Evolutionary conservation across 2,888 invertebrate genomes (phyloP), one percentile per base, ranked within the genome.

Genomic region (Pachliopta kotzebuea): DNA sequence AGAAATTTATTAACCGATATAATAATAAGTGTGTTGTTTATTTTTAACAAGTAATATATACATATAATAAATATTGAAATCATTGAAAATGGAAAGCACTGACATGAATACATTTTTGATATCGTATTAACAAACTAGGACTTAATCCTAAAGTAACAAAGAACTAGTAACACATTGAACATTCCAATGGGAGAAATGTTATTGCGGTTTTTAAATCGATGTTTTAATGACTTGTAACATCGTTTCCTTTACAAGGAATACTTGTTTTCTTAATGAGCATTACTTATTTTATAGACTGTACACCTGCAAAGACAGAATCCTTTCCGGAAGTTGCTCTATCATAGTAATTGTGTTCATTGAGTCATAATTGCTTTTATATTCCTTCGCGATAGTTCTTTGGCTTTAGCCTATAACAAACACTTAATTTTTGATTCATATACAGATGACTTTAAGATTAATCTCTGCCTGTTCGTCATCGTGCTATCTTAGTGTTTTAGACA

Each of bases 281-380:
- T 21, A n/a, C 20, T 11, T n/a, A 21, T 52, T 52, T 52, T 52
- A 53, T 60, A 6, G 50, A 31, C 29, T 45, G 45, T 49, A 45
- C 54, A 63, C 37, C 55, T 60, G 59, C 23, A 17, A 37, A 49
- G 56, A 60, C 20, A 60, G 55, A 26, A 64, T 64, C 37, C 37
- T 26, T 60, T 52, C 56, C 60, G 60, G 60, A 67, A 59, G 56
- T 50, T 50, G 21, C 53, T 49, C 52, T 60, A 50, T 52, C 20
- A 49, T 20, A 49, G 24, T 56, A 52, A 64, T 64, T 56, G 49
- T 55, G 42, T 11, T 50, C 63, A 26, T 58, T 58, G 58, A 58
- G 45, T 60, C 63, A 37, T 63, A 45, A 63, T 56, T 49, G 60
- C 56, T 37, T n/a, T 52, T 21, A 21, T 21, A 52, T 23, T 4